Base-by-base conservation (phyloP, 2,797 vertebrate genomes). In the Phrynocephalus forsythii region DNA sequence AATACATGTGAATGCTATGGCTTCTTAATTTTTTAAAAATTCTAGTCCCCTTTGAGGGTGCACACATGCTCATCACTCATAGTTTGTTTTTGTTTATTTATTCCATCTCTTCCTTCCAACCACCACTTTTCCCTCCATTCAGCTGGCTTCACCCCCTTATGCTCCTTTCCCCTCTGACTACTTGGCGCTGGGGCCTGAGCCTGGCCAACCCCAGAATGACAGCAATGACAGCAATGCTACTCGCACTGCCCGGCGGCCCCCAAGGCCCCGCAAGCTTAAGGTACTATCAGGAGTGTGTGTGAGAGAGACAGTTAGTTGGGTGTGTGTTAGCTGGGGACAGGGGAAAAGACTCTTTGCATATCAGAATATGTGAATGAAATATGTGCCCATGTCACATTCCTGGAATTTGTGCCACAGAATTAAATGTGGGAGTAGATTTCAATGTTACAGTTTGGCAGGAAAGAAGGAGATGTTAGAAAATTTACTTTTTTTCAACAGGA, bases 181-280 rank as follows among this genome's bases (percentile, higher is more conserved):
- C 93, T 92, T 96, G 94, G 94, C 95, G 89, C 94, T 95, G 90
- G 94, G 95, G 90, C 95, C 95, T 13, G 94, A 95, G 92, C 93
- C 95, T 94, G 95, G 88, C 15, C 93, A 92, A 91, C 93, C 95
- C 85, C 91, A 87, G 84, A 82, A 93, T 94, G 95, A 96, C 92
- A 92, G 87, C 95, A 82, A 93, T 94, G 95, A 96, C 92, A 92
- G 87, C 95, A 85, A 68, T 94, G 92, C 91, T 3, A 69, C 85
- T 66, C 88, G 85, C 77, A 76, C 89, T 93, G 95, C 95, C 94
- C 94, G 92, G 95, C 93, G 95, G 92, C 91, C 95, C 94, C 94
- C 91, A 91, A 94, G 94, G 84, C 93, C 95, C 93, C 94, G 94
- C 95, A 96, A 95, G 89, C 95, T 95, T 91, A 96, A 96, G 96